A percentile compares a stretch with the other conserved stretches of the same genome.
Conservation (phyloP, 2,797 vertebrate species). For the Poecilia picta region DNA sequence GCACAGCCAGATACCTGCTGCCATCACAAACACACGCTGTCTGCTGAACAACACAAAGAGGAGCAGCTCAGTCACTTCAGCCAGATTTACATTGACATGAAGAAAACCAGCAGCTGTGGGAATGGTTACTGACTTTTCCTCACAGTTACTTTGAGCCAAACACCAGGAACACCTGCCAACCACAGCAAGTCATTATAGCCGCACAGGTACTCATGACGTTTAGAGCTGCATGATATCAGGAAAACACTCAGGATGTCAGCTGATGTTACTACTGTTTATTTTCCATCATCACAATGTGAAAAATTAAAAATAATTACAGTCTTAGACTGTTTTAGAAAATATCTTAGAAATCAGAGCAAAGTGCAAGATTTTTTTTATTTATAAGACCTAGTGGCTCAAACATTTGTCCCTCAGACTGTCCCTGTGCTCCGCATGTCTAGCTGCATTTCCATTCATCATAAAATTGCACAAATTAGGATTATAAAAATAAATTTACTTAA, state of each 20-base stretch:
- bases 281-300: background rate
- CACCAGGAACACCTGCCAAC: slow-evolving; percentile 12
- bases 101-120: slow-evolving; percentile 33
- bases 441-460: no score
- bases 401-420: no score
- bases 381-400: no score
- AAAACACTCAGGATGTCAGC: background rate
- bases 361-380: no score
- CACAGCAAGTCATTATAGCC: slow-evolving; percentile 24
- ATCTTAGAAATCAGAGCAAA: no score
- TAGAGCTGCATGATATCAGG: background rate
- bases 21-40: slow-evolving; percentile 25
- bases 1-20: slow-evolving; percentile 53
- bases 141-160: slow-evolving; percentile 18
- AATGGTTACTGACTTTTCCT: slow-evolving; percentile 8
- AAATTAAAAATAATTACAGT: background rate
- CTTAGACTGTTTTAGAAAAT: no score
- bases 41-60: slow-evolving; percentile 51
- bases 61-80: slow-evolving; percentile 49
- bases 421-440: no score
- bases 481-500: no score
- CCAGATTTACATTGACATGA: slow-evolving; percentile 49
- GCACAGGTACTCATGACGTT: background rate
- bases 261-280: background rate
- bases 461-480: no score